Evolutionary conservation across 2,888 invertebrate species (phyloP), one percentile per base, ranked within the genome.

Genomic region (Hydriomena furcata): DNA sequence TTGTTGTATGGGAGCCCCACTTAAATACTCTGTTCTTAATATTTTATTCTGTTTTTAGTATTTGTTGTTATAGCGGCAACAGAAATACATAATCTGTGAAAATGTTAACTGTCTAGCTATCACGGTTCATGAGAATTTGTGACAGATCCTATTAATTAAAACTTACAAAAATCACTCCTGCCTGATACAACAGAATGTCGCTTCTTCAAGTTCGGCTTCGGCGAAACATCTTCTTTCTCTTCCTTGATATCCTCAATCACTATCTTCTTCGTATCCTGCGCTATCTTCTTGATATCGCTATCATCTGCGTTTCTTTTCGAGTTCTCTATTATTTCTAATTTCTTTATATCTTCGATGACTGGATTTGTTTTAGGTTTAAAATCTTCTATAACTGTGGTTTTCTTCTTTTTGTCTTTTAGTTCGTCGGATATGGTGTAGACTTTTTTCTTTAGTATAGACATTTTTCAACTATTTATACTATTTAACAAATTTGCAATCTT

Each of bases 101-200:
- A n/a, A n/a, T n/a, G n/a, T n/a, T n/a, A n/a, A n/a, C n/a, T n/a
- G n/a, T n/a, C n/a, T n/a, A n/a, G n/a, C n/a, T n/a, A n/a, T n/a
- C n/a, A n/a, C n/a, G n/a, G n/a, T n/a, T n/a, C n/a, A n/a, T n/a
- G n/a, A n/a, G n/a, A n/a, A n/a, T n/a, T n/a, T n/a, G n/a, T n/a
- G n/a, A n/a, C n/a, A n/a, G n/a, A n/a, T n/a, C n/a, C n/a, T n/a
- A n/a, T n/a, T n/a, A n/a, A 30, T 30, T 7, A 7, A 23, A 35
- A 85, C 87, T 87, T 73, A 88, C 88, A 85, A 63, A 81, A 72
- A 20, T 86, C 88, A 52, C 85, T 87, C 25, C 70, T 71, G 8
- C 82, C 82, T 0, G 88, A 88, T 5, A 82, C 66, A 27, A 86
- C 62, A 0, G 88, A 88, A 44, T 78, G 83, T 1, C 88, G 68